Evolutionary conservation across 2,113 vertebrate genomes (phyloP).

Genomic region (Sitta europaea): DNA sequence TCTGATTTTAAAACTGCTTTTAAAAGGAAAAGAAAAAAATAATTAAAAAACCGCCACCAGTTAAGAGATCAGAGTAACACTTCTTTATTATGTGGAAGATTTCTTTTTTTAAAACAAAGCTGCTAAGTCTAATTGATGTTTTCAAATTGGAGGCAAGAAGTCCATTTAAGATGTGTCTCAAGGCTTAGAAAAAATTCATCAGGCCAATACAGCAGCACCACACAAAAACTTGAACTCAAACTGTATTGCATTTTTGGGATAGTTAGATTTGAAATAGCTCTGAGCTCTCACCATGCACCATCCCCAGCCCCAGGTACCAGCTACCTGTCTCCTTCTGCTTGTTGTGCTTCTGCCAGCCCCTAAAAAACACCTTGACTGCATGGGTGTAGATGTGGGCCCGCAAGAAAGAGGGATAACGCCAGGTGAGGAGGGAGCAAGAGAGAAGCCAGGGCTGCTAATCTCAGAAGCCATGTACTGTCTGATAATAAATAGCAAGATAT

Average conservation of each 20-base stretch:
- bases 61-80: background rate
- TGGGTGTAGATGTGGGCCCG: background rate
- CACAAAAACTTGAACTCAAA: background rate
- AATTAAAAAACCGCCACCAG: background rate
- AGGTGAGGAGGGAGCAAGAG: background rate
- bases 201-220: background rate
- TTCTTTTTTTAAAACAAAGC: background rate
- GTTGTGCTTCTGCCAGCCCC: background rate
- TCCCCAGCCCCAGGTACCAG: background rate
- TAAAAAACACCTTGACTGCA: background rate
- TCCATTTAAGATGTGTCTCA: background rate
- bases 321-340: background rate
- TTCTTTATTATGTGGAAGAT: background rate
- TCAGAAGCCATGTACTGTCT: background rate
- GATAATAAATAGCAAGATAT: background rate
- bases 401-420: background rate
- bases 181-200: background rate
- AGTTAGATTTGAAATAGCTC: background rate
- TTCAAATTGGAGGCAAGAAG: background rate
- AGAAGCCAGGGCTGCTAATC: background rate
- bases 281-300: background rate
- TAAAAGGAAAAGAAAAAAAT: background rate
- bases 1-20: slow-evolving; percentile 1
- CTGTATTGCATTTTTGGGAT: background rate
- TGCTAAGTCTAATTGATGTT: background rate